phyloP scores from a whole-genome alignment of 2,888 invertebrate species.

The Papilio elwesi region DNA sequence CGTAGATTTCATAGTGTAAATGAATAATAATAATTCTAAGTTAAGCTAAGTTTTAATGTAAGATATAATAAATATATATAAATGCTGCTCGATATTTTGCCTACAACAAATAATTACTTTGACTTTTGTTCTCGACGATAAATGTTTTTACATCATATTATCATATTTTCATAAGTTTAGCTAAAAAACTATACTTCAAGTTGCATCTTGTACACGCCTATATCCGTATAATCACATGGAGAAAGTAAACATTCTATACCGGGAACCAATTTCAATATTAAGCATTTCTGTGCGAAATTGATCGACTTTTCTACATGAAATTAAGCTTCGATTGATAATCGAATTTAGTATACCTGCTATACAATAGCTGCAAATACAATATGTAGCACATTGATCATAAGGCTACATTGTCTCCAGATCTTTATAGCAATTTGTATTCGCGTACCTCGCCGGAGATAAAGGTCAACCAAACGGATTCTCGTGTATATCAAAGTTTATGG shows the following conservation, averaged over 20 bases:
- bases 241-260: no score
- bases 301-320: not conserved
- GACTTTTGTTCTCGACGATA: no score
- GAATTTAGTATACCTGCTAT: not conserved
- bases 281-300: no score
- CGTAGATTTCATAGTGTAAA: not conserved
- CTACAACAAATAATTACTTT: no score
- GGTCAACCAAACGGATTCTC: conserved; percentile 14
- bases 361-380: not conserved
- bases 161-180: no score
- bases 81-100: no score
- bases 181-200: no score
- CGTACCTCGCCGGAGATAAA: conserved; percentile 11
- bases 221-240: no score
- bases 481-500: conserved; percentile 15
- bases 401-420: not conserved
- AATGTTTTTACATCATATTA: no score
- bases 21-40: not conserved
- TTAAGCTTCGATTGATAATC: not conserved
- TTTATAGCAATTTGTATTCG: conserved; percentile 22
- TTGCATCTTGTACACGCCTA: no score
- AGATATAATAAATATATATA: not conserved
- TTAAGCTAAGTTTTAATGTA: not conserved
- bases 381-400: not conserved
- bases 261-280: no score